Evolutionary conservation across 1,140 invertebrate species (phyloP), one percentile per base, ranked within the genome.

Genomic region (Plectrocnemia conspersa): DNA sequence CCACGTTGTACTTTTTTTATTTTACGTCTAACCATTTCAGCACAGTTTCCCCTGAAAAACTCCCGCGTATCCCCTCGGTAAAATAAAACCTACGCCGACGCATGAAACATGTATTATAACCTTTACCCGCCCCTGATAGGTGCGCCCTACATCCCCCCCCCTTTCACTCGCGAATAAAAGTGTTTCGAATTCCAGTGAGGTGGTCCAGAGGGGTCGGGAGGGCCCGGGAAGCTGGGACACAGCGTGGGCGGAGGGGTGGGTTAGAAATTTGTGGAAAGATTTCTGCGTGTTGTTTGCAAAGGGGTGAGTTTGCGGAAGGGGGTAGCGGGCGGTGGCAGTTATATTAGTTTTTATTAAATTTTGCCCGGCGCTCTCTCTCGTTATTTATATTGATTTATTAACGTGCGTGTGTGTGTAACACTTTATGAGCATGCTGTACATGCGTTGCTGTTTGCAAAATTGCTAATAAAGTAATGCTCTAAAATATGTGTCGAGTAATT

Each of bases 91-190:
- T 25, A 40, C 46, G 44, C 42, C 42, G 29, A 41, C 38, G 48
- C 48, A 57, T 36, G 38, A 45, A 40, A 50, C 59, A 56, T 56
- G 55, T 58, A 58, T 55, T 57, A 55, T 54, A 52, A 40, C 47
- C 46, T 55, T 45, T 38, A 42, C 52, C 54, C 55, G 33, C 40
- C 24, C 48, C 54, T 36, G 36, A 54, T 56, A 54, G 50, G 54
- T 57, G 50, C 54, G 54, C 36, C 21, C 18, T 25, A 10, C 48
- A 32, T 49, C 24, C 22, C 36, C 48, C 55, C 52, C 47, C 36
- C 45, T 56, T 61, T 56, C 48, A 61, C 54, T 61, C 59, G 47
- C 59, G 59, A 58, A 61, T 61, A 61, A 57, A 57, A 61, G 59
- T 61, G 59, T 61, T 61, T 61, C 59, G 44, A 61, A 56, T 61